Conservation (phyloP, 2,888 invertebrate genomes). For the Drosophila peninsularis region DNA sequence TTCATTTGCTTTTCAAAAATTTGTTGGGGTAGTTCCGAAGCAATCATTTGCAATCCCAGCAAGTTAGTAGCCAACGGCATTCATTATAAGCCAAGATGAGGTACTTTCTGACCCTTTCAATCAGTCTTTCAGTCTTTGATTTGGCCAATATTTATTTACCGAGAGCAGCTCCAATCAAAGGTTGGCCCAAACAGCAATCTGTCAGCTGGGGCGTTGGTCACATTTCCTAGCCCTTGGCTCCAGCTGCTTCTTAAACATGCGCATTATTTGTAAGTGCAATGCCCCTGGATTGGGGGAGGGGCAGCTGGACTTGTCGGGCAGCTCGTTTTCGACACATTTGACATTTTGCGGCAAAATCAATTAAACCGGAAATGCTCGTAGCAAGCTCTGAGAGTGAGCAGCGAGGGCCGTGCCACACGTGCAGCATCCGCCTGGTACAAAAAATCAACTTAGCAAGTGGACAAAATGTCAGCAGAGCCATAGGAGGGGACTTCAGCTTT, state of each 20-base stretch:
- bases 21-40: neutral
- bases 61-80: conserved; percentile 16
- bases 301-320: conserved; percentile 33
- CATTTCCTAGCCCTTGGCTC: conserved; percentile 3
- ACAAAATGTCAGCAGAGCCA: conserved; percentile 58
- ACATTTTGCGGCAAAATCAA: conserved; percentile 81
- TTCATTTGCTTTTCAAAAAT: conserved; percentile 11
- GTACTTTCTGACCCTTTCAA: conserved; percentile 41
- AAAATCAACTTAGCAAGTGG: conserved; percentile 70
- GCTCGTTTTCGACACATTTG: conserved; percentile 75
- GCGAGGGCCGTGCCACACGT: conserved; percentile 56
- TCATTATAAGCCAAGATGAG: conserved; percentile 38
- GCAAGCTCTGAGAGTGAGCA: conserved; percentile 34
- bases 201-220: conserved; percentile 7
- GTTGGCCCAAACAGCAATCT: conserved; percentile 18
- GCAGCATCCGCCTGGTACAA: conserved; percentile 68
- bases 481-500: conserved; percentile 31
- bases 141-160: conserved; percentile 71
- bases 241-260: conserved; percentile 24
- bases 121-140: conserved; percentile 67
- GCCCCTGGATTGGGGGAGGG: conserved; percentile 1
- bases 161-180: conserved; percentile 63
- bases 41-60: neutral
- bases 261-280: conserved; percentile 47
- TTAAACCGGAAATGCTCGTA: conserved; percentile 80